Base-by-base conservation (phyloP, 1,140 invertebrate genomes). In the Forficula auricularia region DNA sequence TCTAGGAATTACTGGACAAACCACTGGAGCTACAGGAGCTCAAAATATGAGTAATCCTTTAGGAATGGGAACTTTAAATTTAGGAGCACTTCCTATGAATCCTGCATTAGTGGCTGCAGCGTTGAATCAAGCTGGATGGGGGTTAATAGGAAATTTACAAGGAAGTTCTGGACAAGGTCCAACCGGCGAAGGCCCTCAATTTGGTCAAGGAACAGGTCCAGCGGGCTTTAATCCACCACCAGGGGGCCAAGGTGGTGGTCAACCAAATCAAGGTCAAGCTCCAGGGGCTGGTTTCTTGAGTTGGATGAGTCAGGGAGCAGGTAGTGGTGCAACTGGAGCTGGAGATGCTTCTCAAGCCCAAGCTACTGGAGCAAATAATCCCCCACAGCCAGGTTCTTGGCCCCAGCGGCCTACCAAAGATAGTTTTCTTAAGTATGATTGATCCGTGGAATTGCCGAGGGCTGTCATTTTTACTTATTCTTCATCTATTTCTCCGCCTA, bases 41-140 rank as follows among this genome's bases (percentile, higher is more conserved):
- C 37, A 62, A 58, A 54, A 56, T 37, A 65, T 70, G 58, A 66
- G 62, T 38, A 71, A 68, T 50, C 68, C 71, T 6, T 57, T 73
- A 38, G 68, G 70, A 13, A 73, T 75, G 66, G 68, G 71, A 16
- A 65, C 71, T 27, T 53, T 85, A 34, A 87, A 85, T 62, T 63
- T 86, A 40, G 81, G 83, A 44, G 79, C 79, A 51, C 66, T 89
- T 48, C 85, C 84, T 33, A 77, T 90, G 61, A 87, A 84, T 62
- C 79, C 79, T 19, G 81, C 81, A 9, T 57, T 89, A 48, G 82
- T 89, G 42, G 84, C 85, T 41, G 84, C 82, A 33, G 82, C 81
- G 10, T 61, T 84, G 16, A 82, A 82, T 57, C 80, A 82, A 56
- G 44, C 44, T 14, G 73, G 75, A 22, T 83, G 79, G 77, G 78